Conservation (phyloP, 2,888 invertebrate genomes). For the Drepana falcataria region DNA sequence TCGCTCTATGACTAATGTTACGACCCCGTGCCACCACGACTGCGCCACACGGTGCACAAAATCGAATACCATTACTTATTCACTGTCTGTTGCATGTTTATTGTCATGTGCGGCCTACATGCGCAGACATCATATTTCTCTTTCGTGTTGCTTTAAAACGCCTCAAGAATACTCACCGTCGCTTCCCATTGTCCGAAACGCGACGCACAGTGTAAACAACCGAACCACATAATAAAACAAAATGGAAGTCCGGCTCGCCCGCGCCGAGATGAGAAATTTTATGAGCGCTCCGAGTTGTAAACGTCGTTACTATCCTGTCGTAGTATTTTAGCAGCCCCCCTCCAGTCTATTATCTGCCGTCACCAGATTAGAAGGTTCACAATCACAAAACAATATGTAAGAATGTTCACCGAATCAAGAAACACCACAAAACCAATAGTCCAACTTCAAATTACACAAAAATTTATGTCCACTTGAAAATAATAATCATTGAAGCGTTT, state of each 20-base stretch:
- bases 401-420: conserved; percentile 37
- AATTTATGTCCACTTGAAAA: conserved; percentile 70
- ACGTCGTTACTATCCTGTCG: conserved; percentile 76
- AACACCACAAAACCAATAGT: conserved; percentile 44
- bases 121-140: conserved; percentile 57
- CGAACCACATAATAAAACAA: conserved; percentile 75
- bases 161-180: conserved; percentile 60
- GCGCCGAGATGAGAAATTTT: conserved; percentile 69
- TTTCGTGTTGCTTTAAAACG: conserved; percentile 8
- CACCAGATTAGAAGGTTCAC: conserved; percentile 57
- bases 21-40: conserved; percentile 38
- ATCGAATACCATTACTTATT: conserved; percentile 70
- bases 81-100: conserved; percentile 67
- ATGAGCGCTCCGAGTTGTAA: conserved; percentile 72
- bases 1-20: conserved; percentile 33
- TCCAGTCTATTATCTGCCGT: conserved; percentile 68
- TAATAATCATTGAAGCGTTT: conserved; percentile 75
- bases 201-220: conserved; percentile 69
- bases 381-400: conserved; percentile 55
- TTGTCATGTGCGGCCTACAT: conserved; percentile 68
- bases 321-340: conserved; percentile 78
- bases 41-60: conserved; percentile 68
- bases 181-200: conserved; percentile 68
- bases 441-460: conserved; percentile 56
- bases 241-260: conserved; percentile 72